A percentile compares a stretch with the other conserved stretches of the same genome.
Conservation (phyloP, 1,140 invertebrate species). For the Rhizoglyphus robini region DNA sequence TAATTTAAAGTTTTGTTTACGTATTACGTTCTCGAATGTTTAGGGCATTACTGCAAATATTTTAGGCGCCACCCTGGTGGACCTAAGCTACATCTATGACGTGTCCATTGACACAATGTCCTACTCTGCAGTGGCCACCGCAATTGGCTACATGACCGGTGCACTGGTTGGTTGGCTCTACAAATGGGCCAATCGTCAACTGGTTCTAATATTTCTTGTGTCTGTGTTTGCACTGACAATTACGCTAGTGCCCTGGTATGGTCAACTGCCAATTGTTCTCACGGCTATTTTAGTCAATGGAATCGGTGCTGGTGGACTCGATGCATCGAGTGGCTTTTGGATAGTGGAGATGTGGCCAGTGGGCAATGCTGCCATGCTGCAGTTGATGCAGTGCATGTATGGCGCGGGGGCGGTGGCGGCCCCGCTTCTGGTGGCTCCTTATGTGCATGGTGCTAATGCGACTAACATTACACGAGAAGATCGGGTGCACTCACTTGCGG, state of each 20-base stretch:
- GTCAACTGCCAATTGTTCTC: no score
- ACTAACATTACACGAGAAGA: neutral
- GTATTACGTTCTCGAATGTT: neutral
- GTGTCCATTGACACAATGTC: neutral
- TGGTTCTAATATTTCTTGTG: neutral
- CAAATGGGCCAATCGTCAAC: neutral
- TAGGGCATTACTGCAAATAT: neutral
- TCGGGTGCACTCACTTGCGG: neutral
- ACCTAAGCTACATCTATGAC: neutral
- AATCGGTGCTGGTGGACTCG: neutral
- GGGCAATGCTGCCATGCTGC: neutral
- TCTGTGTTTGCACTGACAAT: neutral
- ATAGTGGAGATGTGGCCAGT: conserved; percentile 10
- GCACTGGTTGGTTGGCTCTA: neutral
- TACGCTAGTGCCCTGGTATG: neutral
- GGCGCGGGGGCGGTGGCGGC: neutral
- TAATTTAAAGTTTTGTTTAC: neutral
- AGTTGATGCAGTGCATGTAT: conserved; percentile 13
- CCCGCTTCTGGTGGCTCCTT: neutral
- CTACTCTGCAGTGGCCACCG: neutral
- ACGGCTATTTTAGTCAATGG: no score
- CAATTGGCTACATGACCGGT: conserved; percentile 10
- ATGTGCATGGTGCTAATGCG: neutral
- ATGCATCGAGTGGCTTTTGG: neutral
- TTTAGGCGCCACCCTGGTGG: neutral